Conservation (phyloP, 2,888 invertebrate species). For the Diarsia rubi region DNA sequence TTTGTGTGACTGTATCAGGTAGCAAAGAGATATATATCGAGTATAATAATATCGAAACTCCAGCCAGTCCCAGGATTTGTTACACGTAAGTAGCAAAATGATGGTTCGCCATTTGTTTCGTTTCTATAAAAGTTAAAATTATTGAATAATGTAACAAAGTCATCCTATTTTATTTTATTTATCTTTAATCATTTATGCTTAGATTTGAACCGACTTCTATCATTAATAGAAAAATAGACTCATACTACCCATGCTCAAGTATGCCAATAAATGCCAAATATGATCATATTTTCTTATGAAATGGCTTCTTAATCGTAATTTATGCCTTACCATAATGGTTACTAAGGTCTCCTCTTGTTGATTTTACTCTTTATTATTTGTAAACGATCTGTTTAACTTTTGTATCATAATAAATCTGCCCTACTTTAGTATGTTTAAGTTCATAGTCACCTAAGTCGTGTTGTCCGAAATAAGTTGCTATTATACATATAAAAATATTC, state of each 20-base stretch:
- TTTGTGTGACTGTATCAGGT: not conserved
- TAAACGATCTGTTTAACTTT: constrained; percentile 51
- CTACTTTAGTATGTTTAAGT: constrained; percentile 57
- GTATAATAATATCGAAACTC: not conserved
- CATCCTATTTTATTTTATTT: not conserved
- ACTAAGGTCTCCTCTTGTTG: not conserved
- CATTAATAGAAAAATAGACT: not conserved
- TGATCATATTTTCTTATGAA: not conserved
- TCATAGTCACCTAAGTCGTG: constrained; percentile 92
- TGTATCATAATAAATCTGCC: constrained; percentile 56
- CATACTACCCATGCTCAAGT: not conserved
- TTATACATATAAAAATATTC: constrained; percentile 94
- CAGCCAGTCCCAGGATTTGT: not conserved
- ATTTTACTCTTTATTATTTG: constrained; percentile 7
- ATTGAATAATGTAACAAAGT: not conserved
- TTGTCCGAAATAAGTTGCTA: constrained; percentile 94
- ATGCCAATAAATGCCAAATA: not conserved
- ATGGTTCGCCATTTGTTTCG: not conserved
- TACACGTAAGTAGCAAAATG: not conserved
- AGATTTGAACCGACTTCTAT: not conserved
- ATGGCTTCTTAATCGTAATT: not conserved
- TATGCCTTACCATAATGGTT: too few species aligned
- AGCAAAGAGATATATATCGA: not conserved
- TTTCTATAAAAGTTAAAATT: not conserved
- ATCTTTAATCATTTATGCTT: not conserved